Evolutionary conservation across 2,113 vertebrate genomes (phyloP).

Genomic region (Takifugu bimaculatus): DNA sequence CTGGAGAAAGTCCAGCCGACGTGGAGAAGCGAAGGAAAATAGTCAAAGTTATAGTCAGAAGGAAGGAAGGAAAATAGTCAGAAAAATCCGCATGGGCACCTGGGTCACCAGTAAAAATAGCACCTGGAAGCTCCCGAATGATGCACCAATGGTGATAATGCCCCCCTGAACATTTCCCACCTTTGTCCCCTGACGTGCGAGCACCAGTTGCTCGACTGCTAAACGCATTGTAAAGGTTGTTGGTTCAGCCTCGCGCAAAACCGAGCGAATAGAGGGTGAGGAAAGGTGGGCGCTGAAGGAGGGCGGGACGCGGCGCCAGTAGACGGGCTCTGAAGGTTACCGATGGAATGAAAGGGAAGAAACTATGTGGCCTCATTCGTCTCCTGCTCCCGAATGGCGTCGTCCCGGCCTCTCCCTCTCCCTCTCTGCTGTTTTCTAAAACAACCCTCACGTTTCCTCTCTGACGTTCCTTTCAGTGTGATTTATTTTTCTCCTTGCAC

Average conservation of each 20-base stretch:
- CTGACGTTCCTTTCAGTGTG: conserved; percentile 1
- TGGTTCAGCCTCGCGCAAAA: neutral
- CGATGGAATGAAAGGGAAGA: conserved; percentile 32
- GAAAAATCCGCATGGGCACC: too few relatives aligned
- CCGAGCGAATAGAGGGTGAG: neutral
- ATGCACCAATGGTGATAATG: too few relatives aligned
- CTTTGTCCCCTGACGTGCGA: too few relatives aligned
- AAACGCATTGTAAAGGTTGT: neutral
- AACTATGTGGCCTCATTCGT: conserved; percentile 29
- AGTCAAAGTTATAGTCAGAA: too few relatives aligned
- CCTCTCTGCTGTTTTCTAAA: neutral
- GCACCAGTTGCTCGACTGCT: neutral
- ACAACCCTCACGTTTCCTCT: conserved; percentile 14
- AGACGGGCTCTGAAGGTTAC: conserved; percentile 18
- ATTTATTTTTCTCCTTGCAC: neutral
- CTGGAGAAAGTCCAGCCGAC: neutral
- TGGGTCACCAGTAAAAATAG: neutral
- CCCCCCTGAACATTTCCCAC: too few relatives aligned
- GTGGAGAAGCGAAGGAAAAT: neutral
- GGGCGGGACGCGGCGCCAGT: neutral
- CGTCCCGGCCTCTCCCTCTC: conserved; percentile 4
- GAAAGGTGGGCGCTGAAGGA: neutral
- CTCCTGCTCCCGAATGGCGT: neutral
- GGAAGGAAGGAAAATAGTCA: neutral
- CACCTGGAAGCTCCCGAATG: too few relatives aligned